Evolutionary conservation across 2,888 invertebrate genomes (phyloP).

Genomic region (Amblyjoppa fuscipennis): DNA sequence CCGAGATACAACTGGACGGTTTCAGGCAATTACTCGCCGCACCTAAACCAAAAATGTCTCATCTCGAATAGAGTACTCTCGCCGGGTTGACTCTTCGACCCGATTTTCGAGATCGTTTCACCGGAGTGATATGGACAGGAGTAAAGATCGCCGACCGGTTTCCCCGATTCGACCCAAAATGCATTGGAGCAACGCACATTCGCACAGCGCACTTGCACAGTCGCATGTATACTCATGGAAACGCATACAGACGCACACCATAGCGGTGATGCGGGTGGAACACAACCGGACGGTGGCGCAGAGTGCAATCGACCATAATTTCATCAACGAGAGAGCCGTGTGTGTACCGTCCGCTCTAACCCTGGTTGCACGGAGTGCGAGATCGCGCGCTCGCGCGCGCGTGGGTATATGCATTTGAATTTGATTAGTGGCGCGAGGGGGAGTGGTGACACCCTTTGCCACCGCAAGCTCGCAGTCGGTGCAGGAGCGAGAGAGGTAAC

Average conservation of each 20-base stretch:
- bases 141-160: constrained; percentile 16
- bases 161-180: constrained; percentile 18
- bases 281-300: constrained; percentile 69
- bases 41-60: neutral
- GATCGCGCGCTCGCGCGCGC: constrained; percentile 57
- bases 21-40: neutral
- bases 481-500: constrained; percentile 52
- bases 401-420: constrained; percentile 83
- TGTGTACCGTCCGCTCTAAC: constrained; percentile 71
- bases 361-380: constrained; percentile 61
- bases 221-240: constrained; percentile 51
- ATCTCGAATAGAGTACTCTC: neutral
- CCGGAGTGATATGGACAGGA: neutral
- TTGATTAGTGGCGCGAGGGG: constrained; percentile 83
- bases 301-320: constrained; percentile 85
- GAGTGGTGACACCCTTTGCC: constrained; percentile 83
- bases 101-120: neutral
- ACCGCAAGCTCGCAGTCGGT: constrained; percentile 81
- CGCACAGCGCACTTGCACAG: neutral
- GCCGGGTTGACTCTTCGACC: neutral
- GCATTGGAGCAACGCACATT: neutral
- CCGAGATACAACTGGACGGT: neutral
- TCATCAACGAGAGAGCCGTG: constrained; percentile 81
- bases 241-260: constrained; percentile 29
- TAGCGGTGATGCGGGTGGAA: constrained; percentile 51